A percentile compares a stretch with the other conserved stretches of the same genome.
Evolutionary conservation across 2,888 invertebrate species (phyloP).

Genomic region (Polydrusus pterygomalis): DNA sequence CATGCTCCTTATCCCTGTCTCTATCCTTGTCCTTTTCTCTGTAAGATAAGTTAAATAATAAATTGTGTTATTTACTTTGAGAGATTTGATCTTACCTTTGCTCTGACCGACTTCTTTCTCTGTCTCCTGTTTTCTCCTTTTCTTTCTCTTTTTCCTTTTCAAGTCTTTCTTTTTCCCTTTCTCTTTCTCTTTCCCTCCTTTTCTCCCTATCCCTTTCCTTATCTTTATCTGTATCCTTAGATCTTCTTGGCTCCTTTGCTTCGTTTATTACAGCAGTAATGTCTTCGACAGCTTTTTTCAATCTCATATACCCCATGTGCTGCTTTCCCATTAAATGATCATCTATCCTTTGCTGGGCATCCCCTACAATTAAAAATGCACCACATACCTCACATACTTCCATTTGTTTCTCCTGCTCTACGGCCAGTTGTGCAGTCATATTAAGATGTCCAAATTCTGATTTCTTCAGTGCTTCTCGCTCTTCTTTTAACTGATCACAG

Average conservation of each 20-base stretch:
- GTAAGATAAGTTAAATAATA: not conserved
- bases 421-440: conserved; percentile 87
- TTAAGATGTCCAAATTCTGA: conserved; percentile 84
- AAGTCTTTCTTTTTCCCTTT: conserved; percentile 48
- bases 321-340: conserved; percentile 99
- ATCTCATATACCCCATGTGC: conserved; percentile 90
- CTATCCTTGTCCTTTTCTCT: conserved; percentile 33
- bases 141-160: conserved; percentile 57
- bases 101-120: conserved; percentile 48
- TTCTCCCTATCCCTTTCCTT: conserved; percentile 59
- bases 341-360: conserved; percentile 97
- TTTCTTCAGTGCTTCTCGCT: conserved; percentile 86
- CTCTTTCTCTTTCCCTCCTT: conserved; percentile 59
- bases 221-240: conserved; percentile 61
- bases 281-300: conserved; percentile 82
- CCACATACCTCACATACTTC: conserved; percentile 99
- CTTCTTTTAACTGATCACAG: conserved; percentile 95
- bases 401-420: conserved; percentile 97
- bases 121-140: conserved; percentile 31
- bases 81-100: conserved; percentile 27
- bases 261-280: conserved; percentile 71
- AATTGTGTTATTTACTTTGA: not conserved
- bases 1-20: conserved; percentile 17
- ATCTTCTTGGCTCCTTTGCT: conserved; percentile 63
- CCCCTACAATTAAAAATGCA: conserved; percentile 98